Conservation (phyloP, 2,888 invertebrate species). For the Panopea generosa region DNA sequence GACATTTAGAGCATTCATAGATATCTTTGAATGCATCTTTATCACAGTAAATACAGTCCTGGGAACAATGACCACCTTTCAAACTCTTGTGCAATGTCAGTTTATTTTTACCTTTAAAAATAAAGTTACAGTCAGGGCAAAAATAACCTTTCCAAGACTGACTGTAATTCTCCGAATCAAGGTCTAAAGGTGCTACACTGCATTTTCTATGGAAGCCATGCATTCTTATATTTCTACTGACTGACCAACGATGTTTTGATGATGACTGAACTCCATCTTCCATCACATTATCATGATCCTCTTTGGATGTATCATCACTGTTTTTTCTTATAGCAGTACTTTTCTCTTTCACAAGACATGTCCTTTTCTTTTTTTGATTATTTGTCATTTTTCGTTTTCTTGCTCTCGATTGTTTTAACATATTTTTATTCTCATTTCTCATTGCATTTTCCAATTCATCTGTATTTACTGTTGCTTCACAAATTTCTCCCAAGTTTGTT, state of each 20-base stretch:
- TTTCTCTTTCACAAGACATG: too few relatives aligned
- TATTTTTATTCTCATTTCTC: too few relatives aligned
- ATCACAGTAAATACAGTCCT: slow-evolving; percentile 51
- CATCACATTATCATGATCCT: too few relatives aligned
- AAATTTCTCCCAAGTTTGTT: too few relatives aligned
- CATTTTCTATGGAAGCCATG: slow-evolving; percentile 47
- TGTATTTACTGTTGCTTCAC: too few relatives aligned
- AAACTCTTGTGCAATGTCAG: slow-evolving; percentile 30
- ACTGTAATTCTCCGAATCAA: slow-evolving; percentile 34
- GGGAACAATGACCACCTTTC: slow-evolving; percentile 32
- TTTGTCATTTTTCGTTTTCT: too few relatives aligned
- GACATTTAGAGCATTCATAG: slow-evolving; percentile 38
- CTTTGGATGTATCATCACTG: too few relatives aligned
- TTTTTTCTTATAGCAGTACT: too few relatives aligned
- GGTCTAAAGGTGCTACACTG: slow-evolving; percentile 16
- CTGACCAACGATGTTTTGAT: slow-evolving; percentile 25
- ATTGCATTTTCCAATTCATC: too few relatives aligned
- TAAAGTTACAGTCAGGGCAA: slow-evolving; percentile 37
- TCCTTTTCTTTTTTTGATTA: too few relatives aligned
- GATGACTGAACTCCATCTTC: too few relatives aligned
- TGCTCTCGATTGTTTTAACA: too few relatives aligned
- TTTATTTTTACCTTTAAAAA: slow-evolving; percentile 31
- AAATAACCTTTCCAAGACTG: slow-evolving; percentile 23
- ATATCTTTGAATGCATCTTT: slow-evolving; percentile 35
- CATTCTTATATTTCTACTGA: slow-evolving; percentile 39